Percentiles rank a stretch among this genome's conserved stretches.
Conservation (phyloP, 2,797 vertebrate species). For the Poecilia velifera region DNA sequence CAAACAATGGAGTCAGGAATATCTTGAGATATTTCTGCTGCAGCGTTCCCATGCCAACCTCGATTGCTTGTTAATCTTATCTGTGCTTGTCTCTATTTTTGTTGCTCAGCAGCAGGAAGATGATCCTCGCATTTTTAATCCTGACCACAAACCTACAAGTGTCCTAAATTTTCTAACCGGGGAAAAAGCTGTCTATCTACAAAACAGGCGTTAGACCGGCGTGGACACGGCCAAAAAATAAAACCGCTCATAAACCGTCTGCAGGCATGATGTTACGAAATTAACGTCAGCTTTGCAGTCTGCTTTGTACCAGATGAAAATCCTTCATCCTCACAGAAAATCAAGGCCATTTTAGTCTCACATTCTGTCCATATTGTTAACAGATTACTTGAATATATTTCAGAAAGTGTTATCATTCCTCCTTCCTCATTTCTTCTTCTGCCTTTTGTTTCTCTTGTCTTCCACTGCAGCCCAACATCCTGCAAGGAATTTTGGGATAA, state of each 20-base stretch:
- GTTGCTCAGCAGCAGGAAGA: slow-evolving; percentile 24
- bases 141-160: slow-evolving; percentile 20
- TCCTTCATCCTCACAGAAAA: slow-evolving; percentile 31
- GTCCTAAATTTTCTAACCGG: slow-evolving; percentile 7
- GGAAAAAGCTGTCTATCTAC: neutral
- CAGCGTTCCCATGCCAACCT: slow-evolving; percentile 14
- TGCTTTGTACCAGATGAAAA: neutral
- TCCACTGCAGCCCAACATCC: slow-evolving; percentile 44
- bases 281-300: slow-evolving; percentile 11
- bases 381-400: slow-evolving; percentile 53
- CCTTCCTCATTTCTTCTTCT: slow-evolving; percentile 29
- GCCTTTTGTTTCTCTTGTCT: slow-evolving; percentile 40
- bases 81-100: slow-evolving; percentile 20
- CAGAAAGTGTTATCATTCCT: slow-evolving; percentile 55
- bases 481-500: slow-evolving; percentile 61
- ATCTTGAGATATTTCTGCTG: slow-evolving; percentile 7
- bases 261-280: slow-evolving; percentile 3
- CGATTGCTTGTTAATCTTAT: slow-evolving; percentile 25
- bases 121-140: slow-evolving; percentile 26
- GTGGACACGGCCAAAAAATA: neutral
- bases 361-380: slow-evolving; percentile 14
- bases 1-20: neutral
- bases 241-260: neutral
- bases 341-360: slow-evolving; percentile 44
- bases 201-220: neutral